Evolutionary conservation across 2,113 vertebrate genomes (phyloP).

Genomic region (Coptodon bakossiorum): DNA sequence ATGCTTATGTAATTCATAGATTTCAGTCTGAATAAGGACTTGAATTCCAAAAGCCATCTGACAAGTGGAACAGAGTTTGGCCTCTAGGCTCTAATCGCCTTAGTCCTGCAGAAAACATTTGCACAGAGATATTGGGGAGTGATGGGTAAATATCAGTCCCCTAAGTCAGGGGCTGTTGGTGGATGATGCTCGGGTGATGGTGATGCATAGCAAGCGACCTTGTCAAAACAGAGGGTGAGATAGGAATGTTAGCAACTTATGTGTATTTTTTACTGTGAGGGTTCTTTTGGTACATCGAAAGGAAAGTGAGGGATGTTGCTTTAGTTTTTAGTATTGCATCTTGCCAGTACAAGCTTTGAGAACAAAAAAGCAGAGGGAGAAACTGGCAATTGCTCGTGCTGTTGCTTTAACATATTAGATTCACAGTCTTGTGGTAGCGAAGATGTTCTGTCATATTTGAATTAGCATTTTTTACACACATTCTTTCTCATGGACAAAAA

Average conservation of each 20-base stretch:
- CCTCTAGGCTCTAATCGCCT: background rate
- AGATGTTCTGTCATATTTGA: background rate
- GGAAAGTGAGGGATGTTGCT: background rate
- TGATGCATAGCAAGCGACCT: background rate
- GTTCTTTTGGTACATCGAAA: background rate
- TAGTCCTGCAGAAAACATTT: background rate
- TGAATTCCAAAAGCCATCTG: background rate
- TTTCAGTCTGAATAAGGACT: background rate
- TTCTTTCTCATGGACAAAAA: background rate
- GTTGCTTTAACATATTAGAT: background rate
- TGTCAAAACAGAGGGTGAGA: background rate
- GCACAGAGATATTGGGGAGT: background rate
- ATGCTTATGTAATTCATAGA: background rate
- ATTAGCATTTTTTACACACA: background rate
- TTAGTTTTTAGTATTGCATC: background rate
- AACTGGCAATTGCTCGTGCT: background rate
- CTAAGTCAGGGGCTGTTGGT: background rate
- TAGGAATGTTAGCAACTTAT: background rate
- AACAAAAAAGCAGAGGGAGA: background rate
- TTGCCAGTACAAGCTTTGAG: background rate
- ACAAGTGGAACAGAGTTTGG: background rate
- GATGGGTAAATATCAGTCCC: background rate
- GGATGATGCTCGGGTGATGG: background rate
- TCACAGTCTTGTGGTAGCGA: background rate
- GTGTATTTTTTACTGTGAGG: background rate